Conservation (phyloP, 2,113 vertebrate genomes). For the Spilogale gracilis region DNA sequence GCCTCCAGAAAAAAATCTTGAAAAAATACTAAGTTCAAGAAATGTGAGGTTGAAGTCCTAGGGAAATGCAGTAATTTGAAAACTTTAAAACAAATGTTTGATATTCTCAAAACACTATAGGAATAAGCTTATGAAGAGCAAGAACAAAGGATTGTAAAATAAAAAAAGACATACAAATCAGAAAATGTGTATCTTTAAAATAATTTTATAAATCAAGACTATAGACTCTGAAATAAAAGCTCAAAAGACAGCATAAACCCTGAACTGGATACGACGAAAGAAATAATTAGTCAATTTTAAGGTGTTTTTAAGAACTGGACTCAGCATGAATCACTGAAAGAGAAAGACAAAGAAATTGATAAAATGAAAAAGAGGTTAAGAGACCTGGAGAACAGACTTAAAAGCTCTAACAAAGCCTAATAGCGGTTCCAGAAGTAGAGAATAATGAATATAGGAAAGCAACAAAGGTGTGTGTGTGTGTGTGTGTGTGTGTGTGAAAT, state of each 20-base stretch:
- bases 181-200: not conserved
- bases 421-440: not conserved
- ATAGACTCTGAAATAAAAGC: not conserved
- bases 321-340: not conserved
- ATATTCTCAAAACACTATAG: constrained; percentile 18
- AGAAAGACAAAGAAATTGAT: not conserved
- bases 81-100: constrained; percentile 58
- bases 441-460: not conserved
- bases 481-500: not conserved
- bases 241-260: constrained; percentile 2
- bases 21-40: constrained; percentile 47
- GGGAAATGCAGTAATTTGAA: not conserved
- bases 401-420: not conserved
- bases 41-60: not conserved
- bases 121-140: constrained; percentile 42
- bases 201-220: constrained; percentile 9
- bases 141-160: constrained; percentile 46
- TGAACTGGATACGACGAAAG: not conserved
- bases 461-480: not conserved
- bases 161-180: not conserved
- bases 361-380: constrained; percentile 1
- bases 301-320: not conserved
- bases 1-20: not conserved
- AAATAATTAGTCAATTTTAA: constrained; percentile 25
- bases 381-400: not conserved